Conservation (phyloP, 2,888 invertebrate genomes). For the Oligia fasciuncula region DNA sequence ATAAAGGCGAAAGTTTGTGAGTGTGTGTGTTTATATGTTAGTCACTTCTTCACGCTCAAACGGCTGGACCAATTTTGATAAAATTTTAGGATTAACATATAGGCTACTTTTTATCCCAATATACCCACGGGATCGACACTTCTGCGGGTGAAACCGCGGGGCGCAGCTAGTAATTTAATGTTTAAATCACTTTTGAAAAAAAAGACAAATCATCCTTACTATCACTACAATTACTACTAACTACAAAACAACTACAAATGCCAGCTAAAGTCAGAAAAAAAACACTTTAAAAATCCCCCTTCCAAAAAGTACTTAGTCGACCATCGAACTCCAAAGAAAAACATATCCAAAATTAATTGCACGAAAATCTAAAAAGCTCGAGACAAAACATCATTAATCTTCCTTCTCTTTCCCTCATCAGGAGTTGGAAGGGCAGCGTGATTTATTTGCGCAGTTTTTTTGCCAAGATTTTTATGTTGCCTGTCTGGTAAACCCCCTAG, state of each 20-base stretch:
- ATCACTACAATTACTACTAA: not conserved
- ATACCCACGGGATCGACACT: no score
- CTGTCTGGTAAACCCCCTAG: slow-evolving; percentile 55
- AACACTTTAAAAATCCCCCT: not conserved
- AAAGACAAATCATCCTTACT: not conserved
- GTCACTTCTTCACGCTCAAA: no score
- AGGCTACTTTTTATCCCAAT: no score
- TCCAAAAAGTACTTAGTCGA: slow-evolving; percentile 33
- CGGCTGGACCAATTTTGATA: no score
- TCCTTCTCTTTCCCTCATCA: slow-evolving; percentile 68
- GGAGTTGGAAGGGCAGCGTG: slow-evolving; percentile 62
- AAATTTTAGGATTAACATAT: no score
- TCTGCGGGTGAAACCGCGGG: no score
- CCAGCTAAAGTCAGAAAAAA: not conserved
- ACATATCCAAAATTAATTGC: slow-evolving; percentile 59
- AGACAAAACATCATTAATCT: slow-evolving; percentile 70
- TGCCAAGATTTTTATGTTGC: slow-evolving; percentile 66
- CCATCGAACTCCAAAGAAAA: slow-evolving; percentile 26
- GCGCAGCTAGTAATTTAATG: no score
- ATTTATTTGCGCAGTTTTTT: slow-evolving; percentile 72
- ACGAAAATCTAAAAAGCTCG: slow-evolving; percentile 39
- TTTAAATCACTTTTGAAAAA: no score
- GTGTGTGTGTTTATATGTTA: no score
- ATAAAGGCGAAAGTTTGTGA: no score
- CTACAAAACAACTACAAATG: not conserved